phyloP scores from a whole-genome alignment of 2,113 vertebrate species.

The Pogonocichla stellata region DNA sequence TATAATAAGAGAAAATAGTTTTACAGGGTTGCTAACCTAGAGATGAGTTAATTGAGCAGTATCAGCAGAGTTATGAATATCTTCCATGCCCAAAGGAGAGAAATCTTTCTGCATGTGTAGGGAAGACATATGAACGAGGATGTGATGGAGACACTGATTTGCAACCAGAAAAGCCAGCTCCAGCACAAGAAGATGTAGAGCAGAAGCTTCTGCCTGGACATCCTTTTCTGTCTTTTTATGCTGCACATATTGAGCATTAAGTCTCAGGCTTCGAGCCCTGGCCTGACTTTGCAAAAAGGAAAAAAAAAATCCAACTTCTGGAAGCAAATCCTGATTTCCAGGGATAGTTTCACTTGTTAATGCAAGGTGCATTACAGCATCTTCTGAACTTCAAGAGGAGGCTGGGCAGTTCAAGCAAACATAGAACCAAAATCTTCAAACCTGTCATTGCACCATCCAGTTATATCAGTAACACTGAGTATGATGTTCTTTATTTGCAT shows the following conservation, averaged over 20 bases:
- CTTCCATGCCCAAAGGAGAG: rapidly evolving
- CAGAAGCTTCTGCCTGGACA: neutral
- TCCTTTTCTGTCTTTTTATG: neutral
- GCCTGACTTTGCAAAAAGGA: neutral
- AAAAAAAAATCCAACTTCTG: neutral
- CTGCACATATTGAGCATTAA: neutral
- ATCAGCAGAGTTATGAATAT: neutral
- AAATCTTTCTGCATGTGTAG: neutral
- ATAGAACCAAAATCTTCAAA: neutral
- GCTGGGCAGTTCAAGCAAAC: neutral
- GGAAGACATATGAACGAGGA: neutral
- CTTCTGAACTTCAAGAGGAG: neutral
- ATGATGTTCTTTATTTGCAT: neutral
- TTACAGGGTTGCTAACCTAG: neutral
- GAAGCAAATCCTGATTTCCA: neutral
- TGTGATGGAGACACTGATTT: neutral
- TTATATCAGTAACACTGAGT: neutral
- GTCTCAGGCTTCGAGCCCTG: neutral
- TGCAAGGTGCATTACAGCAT: neutral
- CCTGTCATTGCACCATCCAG: neutral
- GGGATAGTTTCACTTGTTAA: neutral
- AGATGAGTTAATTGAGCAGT: neutral
- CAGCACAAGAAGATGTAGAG: neutral
- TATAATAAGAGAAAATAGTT: neutral
- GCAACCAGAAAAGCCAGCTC: neutral